Evolutionary conservation across 1,140 invertebrate species (phyloP).

Genomic region (Papilio polyxenes): DNA sequence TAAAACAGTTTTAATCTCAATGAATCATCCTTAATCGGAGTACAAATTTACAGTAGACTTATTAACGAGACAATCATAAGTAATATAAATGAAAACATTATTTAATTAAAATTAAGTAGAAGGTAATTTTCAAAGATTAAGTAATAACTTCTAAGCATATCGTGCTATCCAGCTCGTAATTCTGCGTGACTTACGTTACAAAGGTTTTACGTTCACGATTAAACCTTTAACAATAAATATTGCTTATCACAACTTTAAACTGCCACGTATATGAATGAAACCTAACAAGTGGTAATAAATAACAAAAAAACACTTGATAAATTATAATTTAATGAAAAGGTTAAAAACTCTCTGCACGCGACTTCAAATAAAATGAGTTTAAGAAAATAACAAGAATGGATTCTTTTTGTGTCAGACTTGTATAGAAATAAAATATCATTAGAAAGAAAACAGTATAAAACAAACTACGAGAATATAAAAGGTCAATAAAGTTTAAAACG

Average conservation of each 20-base stretch:
- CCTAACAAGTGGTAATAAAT: conserved; percentile 6
- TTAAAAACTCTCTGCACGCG: neutral
- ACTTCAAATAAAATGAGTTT: neutral
- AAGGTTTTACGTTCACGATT: conserved; percentile 22
- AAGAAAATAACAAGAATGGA: neutral
- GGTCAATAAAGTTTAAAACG: conserved; percentile 25
- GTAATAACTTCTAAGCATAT: conserved; percentile 11
- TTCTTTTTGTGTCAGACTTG: neutral
- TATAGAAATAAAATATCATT: neutral
- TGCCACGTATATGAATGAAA: conserved; percentile 8
- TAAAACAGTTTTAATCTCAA: neutral
- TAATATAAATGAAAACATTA: neutral
- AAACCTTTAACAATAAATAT: conserved; percentile 33
- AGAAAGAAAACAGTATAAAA: neutral
- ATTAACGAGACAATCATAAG: neutral
- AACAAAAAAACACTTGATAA: conserved; percentile 17
- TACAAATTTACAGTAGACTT: no score
- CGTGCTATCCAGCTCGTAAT: conserved; percentile 17
- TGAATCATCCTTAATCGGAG: neutral
- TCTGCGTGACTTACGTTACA: conserved; percentile 22
- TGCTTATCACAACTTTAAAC: conserved; percentile 33
- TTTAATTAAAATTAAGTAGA: neutral
- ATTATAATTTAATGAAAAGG: neutral
- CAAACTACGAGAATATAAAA: neutral
- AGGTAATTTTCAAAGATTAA: conserved; percentile 6